Evolutionary conservation across 1,140 invertebrate genomes (phyloP).

Genomic region (Bombyx mandarina): DNA sequence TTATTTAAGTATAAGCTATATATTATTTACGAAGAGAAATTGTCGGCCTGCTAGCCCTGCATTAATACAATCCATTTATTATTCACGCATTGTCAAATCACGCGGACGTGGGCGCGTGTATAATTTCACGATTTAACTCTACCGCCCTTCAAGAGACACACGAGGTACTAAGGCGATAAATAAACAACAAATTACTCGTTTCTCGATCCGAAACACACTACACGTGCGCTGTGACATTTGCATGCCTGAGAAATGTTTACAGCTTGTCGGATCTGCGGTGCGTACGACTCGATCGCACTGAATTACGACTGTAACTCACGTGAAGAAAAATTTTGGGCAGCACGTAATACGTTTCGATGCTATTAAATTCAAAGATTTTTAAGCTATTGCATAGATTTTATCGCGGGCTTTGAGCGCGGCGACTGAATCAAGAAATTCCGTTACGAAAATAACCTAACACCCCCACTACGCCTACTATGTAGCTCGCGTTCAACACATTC

Average conservation of each 20-base stretch:
- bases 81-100: constrained; percentile 46
- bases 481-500: too few species aligned
- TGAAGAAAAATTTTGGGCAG: too few species aligned
- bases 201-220: constrained; percentile 25
- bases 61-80: background rate
- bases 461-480: too few species aligned
- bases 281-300: constrained; percentile 14
- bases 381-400: too few species aligned
- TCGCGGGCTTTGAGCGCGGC: too few species aligned
- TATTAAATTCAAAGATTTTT: too few species aligned
- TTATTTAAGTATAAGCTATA: background rate
- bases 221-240: constrained; percentile 49
- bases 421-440: too few species aligned
- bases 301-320: too few species aligned
- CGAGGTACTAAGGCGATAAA: constrained; percentile 43
- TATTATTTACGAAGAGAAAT: constrained; percentile 1
- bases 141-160: constrained; percentile 19
- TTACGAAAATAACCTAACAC: too few species aligned
- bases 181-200: constrained; percentile 58
- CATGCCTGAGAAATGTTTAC: constrained; percentile 49
- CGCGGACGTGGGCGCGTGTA: constrained; percentile 18
- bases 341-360: too few species aligned
- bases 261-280: constrained; percentile 23
- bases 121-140: constrained; percentile 56
- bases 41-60: background rate